Percentiles rank a stretch among this genome's conserved stretches.
Evolutionary conservation across 1,140 invertebrate species (phyloP).

Genomic region (Palaemon carinicauda): DNA sequence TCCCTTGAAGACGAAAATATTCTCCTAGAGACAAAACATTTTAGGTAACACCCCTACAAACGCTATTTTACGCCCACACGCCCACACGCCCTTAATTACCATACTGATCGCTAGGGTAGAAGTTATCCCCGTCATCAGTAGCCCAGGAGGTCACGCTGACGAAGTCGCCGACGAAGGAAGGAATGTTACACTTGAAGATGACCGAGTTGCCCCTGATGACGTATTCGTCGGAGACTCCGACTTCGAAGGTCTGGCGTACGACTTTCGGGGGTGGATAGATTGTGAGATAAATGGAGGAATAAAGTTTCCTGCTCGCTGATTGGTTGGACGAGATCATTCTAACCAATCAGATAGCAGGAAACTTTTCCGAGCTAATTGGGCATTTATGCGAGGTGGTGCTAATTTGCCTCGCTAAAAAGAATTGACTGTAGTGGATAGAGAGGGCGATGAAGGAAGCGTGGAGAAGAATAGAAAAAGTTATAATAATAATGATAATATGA

Average conservation of each 20-base stretch:
- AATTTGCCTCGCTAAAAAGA: no score
- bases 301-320: neutral
- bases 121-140: conserved; percentile 74
- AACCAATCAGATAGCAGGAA: neutral
- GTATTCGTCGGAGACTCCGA: conserved; percentile 84
- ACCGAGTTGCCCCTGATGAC: conserved; percentile 86
- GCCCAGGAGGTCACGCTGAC: conserved; percentile 85
- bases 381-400: no score
- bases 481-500: no score
- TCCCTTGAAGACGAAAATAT: no score
- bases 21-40: no score
- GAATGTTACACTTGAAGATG: conserved; percentile 87
- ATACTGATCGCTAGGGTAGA: conserved; percentile 44
- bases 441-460: no score
- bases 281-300: neutral
- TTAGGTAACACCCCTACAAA: no score
- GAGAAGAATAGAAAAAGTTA: no score
- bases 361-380: neutral
- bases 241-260: conserved; percentile 85
- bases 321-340: no score
- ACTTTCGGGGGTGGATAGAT: conserved; percentile 70
- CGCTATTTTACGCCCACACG: no score
- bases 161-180: conserved; percentile 88
- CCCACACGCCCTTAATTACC: no score
- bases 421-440: no score